Conservation (phyloP, 2,888 invertebrate species). For the Hydropsyche betteni region DNA sequence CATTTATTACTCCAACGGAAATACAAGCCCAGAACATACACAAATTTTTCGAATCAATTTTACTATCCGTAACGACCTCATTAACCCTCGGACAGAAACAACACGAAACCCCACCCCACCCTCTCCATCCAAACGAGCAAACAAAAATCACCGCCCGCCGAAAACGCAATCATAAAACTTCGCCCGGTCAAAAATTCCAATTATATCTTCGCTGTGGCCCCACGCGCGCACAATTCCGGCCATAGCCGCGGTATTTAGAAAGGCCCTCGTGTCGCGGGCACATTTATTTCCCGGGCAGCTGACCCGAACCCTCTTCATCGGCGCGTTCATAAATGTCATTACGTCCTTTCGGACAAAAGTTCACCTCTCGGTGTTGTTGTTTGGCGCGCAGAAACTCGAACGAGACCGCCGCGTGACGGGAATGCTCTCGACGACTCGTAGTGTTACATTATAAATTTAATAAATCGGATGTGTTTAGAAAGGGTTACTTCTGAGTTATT, state of each 20-base stretch:
- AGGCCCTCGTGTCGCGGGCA: constrained; percentile 37
- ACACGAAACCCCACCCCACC: too few relatives aligned
- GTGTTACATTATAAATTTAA: constrained; percentile 33
- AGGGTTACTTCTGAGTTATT: neutral
- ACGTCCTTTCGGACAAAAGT: constrained; percentile 47
- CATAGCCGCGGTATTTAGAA: constrained; percentile 41
- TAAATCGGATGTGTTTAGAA: constrained; percentile 19
- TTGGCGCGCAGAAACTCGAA: neutral
- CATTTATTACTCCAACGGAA: neutral
- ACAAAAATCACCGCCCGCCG: too few relatives aligned
- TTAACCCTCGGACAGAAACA: too few relatives aligned
- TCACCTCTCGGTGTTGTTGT: constrained; percentile 10
- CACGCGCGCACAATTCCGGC: neutral
- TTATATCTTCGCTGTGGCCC: constrained; percentile 33
- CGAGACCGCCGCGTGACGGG: neutral
- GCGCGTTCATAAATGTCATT: constrained; percentile 50
- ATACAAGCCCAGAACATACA: neutral
- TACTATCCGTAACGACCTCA: too few relatives aligned
- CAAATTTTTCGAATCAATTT: neutral
- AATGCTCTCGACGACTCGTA: too few relatives aligned
- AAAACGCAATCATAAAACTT: neutral
- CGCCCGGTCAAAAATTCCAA: constrained; percentile 46
- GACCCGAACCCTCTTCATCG: constrained; percentile 47
- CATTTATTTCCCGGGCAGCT: constrained; percentile 43
- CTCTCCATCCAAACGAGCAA: too few relatives aligned